Evolutionary conservation across 92 coral and sea anemone genomes (phyloP).

Genomic region (Muricea muricata): DNA sequence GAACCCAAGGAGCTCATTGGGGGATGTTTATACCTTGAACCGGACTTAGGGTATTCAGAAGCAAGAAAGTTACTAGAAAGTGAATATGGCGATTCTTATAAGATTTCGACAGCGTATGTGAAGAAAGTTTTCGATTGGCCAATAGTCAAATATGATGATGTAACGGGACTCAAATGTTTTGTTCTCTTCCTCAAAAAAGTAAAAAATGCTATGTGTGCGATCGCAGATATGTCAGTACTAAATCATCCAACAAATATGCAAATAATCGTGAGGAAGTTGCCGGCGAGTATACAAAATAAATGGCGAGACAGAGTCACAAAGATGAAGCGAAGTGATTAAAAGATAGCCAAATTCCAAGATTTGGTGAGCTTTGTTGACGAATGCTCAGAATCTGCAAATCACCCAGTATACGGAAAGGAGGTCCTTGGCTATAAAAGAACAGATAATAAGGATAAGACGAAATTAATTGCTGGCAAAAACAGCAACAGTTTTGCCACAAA

Average conservation of each 20-base stretch:
- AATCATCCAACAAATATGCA: constrained; percentile 70
- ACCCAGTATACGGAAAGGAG: constrained; percentile 63
- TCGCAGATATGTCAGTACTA: constrained; percentile 53
- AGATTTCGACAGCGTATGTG: constrained; percentile 60
- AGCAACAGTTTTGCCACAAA: constrained; percentile 4
- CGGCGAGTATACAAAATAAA: constrained; percentile 49
- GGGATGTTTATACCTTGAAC: constrained; percentile 60
- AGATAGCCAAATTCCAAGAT: constrained; percentile 38
- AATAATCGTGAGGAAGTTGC: constrained; percentile 53
- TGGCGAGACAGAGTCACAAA: constrained; percentile 63
- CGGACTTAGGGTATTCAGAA: too few relatives aligned
- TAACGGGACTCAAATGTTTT: constrained; percentile 21
- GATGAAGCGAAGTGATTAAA: not conserved
- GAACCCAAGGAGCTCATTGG: constrained; percentile 73
- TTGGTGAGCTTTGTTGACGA: constrained; percentile 38
- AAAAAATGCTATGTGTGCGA: constrained; percentile 59
- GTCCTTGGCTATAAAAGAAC: constrained; percentile 46
- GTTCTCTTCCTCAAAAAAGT: constrained; percentile 57
- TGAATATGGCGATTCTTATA: constrained; percentile 71
- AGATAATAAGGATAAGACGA: not conserved
- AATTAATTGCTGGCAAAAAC: too few relatives aligned
- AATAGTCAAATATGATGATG: constrained; percentile 51
- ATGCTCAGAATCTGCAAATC: constrained; percentile 58
- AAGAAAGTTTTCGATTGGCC: constrained; percentile 61
- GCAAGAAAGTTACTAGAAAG: too few relatives aligned